phyloP scores from a whole-genome alignment of 2,797 vertebrate genomes.

The Graptemys geographica region DNA sequence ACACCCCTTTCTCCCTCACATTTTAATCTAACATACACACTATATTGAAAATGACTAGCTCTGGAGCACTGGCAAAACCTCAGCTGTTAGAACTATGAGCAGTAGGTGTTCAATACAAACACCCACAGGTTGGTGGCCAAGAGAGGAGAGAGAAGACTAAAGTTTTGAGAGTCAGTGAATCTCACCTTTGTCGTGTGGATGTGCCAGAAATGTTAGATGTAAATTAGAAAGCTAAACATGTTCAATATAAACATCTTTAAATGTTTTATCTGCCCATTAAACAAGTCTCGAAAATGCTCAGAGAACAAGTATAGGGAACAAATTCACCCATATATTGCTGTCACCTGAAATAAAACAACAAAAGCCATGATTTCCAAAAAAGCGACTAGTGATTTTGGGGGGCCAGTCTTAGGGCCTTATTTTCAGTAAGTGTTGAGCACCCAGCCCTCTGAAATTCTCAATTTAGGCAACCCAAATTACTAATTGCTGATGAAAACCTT shows the following conservation, averaged over 20 bases:
- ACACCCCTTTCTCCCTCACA: not conserved
- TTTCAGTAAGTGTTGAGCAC: not conserved
- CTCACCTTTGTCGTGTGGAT: accelerated
- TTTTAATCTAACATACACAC: slow-evolving; percentile 45
- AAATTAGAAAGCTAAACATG: not conserved
- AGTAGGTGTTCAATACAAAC: not conserved
- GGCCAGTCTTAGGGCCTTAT: not conserved
- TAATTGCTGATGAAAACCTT: not conserved
- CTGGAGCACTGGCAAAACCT: slow-evolving; percentile 25
- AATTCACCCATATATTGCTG: not conserved
- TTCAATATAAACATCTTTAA: not conserved
- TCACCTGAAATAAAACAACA: not conserved
- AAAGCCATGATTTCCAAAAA: not conserved
- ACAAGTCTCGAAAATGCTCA: not conserved
- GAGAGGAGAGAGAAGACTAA: not conserved
- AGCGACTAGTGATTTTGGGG: not conserved
- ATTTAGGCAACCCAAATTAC: accelerated
- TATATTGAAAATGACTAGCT: not conserved
- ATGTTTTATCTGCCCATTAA: not conserved
- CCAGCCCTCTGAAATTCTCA: not conserved
- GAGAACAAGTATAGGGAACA: accelerated
- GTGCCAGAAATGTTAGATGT: not conserved
- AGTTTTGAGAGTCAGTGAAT: not conserved
- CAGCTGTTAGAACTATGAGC: slow-evolving; percentile 16
- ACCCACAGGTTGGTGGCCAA: not conserved